Evolutionary conservation across 1,140 invertebrate genomes (phyloP), one percentile per base, ranked within the genome.

Genomic region (Drosophila lini): DNA sequence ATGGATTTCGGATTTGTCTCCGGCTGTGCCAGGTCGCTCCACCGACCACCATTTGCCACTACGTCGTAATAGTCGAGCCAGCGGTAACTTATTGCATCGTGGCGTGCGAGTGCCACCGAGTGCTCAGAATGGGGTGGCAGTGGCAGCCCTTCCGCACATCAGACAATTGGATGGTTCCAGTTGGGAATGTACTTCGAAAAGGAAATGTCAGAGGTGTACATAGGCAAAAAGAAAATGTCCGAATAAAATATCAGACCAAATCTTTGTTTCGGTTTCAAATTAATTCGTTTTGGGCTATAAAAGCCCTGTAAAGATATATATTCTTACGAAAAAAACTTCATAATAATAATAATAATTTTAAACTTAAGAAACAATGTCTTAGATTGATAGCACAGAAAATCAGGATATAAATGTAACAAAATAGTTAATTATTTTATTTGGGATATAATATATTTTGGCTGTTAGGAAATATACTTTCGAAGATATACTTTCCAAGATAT

Each of bases 1-100:
- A 88, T 88, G 84, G 84, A 88, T 88, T 88, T 88, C 65, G 84
- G 85, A 88, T 88, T 88, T 88, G 84, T 88, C 80, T 84, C 83
- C 77, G 80, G 71, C 80, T 82, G 62, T 78, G 78, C 78, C 62
- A 65, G 45, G 76, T 45, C 28, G 62, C 56, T 45, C 53, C 65
- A 44, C 47, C 48, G 45, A 28, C 44, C 60, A 61, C 42, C 64
- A 63, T 77, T 76, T 67, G 62, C 58, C 68, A 71, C 60, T 61
- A 53, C 75, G 65, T 64, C 73, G 74, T 89, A 88, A 88, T 88
- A 85, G 84, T 59, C 74, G 62, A 47, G 48, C 50, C 84, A 68
- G 76, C 65, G 64, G 80, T 88, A 88, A 89, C 84, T 88, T 88
- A 88, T 88, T 84, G 84, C 84, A 81, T 71, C 77, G 84, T 88